A percentile compares a stretch with the other conserved stretches of the same genome.
These are phyloP conservation scores for Coelopa pilipes DNA, from an alignment of 2,888 invertebrate species.

Conservation along the genomic window DNA sequence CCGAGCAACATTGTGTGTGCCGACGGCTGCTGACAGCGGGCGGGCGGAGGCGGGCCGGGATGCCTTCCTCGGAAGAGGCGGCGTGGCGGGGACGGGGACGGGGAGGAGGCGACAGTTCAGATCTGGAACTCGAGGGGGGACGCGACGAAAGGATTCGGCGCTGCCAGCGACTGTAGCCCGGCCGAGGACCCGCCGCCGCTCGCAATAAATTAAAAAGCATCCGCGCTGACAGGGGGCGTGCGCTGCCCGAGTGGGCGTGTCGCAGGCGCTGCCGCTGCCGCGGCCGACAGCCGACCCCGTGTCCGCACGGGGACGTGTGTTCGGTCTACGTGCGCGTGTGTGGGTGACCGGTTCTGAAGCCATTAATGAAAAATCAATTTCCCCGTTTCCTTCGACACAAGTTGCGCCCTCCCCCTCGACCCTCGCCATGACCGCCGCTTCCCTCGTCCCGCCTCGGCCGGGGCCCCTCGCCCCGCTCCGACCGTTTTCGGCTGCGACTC, in stretches of 20 bases:
- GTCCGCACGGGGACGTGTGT: not conserved
- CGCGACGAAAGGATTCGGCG: slow-evolving; percentile 34
- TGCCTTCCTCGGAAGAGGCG: not conserved
- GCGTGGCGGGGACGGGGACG: no score
- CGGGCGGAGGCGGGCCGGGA: not conserved
- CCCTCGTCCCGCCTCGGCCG: no score
- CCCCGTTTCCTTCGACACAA: not conserved
- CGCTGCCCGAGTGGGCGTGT: slow-evolving; percentile 7
- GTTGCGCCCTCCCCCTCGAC: not conserved
- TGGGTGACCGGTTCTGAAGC: not conserved
- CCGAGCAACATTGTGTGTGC: slow-evolving; percentile 21
- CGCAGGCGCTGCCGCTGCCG: not conserved
- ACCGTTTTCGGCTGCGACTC: not conserved
- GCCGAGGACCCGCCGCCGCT: no score
- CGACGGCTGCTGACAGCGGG: slow-evolving; percentile 20
- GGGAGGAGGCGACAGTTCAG: not conserved
- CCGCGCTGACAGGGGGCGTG: not conserved
- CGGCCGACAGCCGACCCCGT: no score
- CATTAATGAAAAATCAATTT: slow-evolving; percentile 22
- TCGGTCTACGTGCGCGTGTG: not conserved
- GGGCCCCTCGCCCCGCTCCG: not conserved
- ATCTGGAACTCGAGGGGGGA: not conserved
- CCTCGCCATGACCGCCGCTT: no score
- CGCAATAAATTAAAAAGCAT: not conserved
- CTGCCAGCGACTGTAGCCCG: slow-evolving; percentile 31